phyloP scores from a whole-genome alignment of 2,888 invertebrate species.

The Tridacna gigas region DNA sequence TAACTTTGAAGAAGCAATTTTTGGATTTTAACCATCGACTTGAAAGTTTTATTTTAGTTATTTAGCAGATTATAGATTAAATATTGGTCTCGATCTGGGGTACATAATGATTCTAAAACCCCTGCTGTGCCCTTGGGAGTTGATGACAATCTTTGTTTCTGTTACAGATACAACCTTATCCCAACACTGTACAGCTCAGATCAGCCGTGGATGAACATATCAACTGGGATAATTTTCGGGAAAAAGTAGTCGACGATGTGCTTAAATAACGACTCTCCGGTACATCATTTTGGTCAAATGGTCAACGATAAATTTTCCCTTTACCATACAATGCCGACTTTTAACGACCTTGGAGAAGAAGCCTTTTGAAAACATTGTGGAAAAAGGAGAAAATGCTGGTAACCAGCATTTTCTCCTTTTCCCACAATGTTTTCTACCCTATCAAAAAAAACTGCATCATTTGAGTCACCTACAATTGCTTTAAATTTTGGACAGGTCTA shows the following conservation, averaged over 20 bases:
- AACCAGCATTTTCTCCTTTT: not conserved
- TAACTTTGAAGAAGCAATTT: no score
- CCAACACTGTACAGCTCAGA: conserved; percentile 58
- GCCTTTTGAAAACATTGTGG: conserved; percentile 11
- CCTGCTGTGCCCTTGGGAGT: no score
- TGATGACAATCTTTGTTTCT: not conserved
- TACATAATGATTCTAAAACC: no score
- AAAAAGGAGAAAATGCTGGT: conserved; percentile 16
- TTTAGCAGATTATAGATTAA: no score
- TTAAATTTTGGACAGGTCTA: not conserved
- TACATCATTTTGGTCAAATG: not conserved
- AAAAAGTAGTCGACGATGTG: conserved; percentile 56
- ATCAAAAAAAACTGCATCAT: not conserved
- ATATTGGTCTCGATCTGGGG: no score
- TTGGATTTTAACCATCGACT: no score
- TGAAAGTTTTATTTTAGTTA: no score
- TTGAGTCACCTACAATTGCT: not conserved
- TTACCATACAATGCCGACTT: no score
- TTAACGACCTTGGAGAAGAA: no score
- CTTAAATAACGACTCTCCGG: not conserved
- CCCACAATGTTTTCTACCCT: not conserved
- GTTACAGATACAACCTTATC: conserved; percentile 64
- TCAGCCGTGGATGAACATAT: conserved; percentile 64
- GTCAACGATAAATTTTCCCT: not conserved
- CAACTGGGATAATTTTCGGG: conserved; percentile 64